Base-by-base conservation (phyloP, 1,140 invertebrate species). In the Lordiphosa stackelbergi region DNA sequence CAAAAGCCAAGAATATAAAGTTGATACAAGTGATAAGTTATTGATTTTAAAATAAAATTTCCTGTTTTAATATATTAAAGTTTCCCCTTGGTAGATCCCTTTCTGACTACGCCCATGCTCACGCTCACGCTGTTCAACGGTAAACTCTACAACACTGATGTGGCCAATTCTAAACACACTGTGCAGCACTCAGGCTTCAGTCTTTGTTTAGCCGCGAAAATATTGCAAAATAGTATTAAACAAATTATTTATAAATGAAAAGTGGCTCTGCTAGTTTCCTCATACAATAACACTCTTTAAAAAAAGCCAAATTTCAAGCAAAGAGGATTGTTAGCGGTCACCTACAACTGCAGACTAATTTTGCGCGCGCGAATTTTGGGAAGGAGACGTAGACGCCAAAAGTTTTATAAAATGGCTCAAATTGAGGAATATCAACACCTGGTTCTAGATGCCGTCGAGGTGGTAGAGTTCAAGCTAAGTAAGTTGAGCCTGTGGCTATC, bases 401-500 rank as follows among this genome's bases (percentile, higher is more conserved):
- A 46, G 16, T 10, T 46, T 4, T 9, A 42, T 0, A 36, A 78
- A 56, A 86, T 86, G 85, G 77, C 85, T 47, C 73, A 84, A 63
- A 84, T 87, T 52, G 73, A 87, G 34, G 81, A 90, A 36, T 87
- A 92, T 55, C 90, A 91, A 64, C 88, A 90, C 73, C 90, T 92
- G 68, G 91, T 94, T 7, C 86, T 90, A 7, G 92, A 93, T 85
- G 92, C 93, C 40, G 94, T 95, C 69, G 92, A 94, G 65, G 92
- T 91, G 6, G 88, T 96, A 5, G 91, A 95, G 83, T 91, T 96
- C 13, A 95, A 95, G 90, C 89, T 96, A 57, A 91, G 93, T 94
- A 89, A 90, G 9, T 34, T 1, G 10, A 16, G 5, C 12, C 12
- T 24, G 2, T 2, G 11, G 7, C 2, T 4, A 5, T 2, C 1